Evolutionary conservation across 2,113 vertebrate genomes (phyloP), one percentile per base, ranked within the genome.

Genomic region (Choloepus hoffmanni): DNA sequence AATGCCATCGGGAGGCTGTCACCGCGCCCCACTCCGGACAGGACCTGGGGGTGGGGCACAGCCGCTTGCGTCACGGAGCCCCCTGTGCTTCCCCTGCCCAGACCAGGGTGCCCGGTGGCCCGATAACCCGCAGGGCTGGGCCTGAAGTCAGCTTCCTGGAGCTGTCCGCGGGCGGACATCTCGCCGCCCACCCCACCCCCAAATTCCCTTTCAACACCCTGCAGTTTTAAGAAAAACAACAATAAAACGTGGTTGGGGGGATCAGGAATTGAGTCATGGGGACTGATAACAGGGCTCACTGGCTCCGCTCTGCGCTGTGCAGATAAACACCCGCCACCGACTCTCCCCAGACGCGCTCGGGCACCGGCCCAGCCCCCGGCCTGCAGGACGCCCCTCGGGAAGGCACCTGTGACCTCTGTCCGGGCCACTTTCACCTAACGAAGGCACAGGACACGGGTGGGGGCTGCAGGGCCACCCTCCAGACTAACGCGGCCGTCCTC

Each of bases 141-240:
- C 45, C 97, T 97, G 70, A 97, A 97, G 94, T 89, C 85, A 87
- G 81, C 95, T 98, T 98, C 98, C 98, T 97, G 97, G 95, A 96
- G 92, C 92, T 79, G 83, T 89, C 70, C 76, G 94, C 19, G 91
- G 84, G 85, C 26, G 76, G 28, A 65, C 23, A 4, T 63, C 86
- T 92, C 85, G 77, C 83, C 77, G 0, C 14, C 68, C 45, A 16
- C 74, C 89, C 87, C 58, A 86, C 90, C 96, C 95, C 85, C 65
- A 72, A 60, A 24, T 77, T 96, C 96, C 94, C 95, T 91, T 85
- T 78, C 93, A 82, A 81, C 45, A 53, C 48, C 81, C 79, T 62
- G n/a, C 72, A 77, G 83, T 63, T 53, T 78, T 45, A 72, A 96
- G 94, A 95, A 97, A 82, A 98, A 97, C 92, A 96, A 96, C 81